phyloP scores from a whole-genome alignment of 2,113 vertebrate species.

The Prinia subflava region DNA sequence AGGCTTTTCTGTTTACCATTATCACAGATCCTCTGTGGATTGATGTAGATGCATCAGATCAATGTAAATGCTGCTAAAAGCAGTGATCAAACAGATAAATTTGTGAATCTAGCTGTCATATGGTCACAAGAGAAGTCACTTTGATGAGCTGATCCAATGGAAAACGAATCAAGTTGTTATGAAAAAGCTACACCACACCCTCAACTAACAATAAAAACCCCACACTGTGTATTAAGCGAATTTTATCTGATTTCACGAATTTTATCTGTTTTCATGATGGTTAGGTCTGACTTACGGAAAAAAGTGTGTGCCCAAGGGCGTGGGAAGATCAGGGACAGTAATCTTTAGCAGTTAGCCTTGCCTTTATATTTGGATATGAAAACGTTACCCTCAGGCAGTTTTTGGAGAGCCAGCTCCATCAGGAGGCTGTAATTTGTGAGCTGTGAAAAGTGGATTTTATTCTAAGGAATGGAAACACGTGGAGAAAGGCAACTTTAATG shows the following conservation, averaged over 20 bases:
- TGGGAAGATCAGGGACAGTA: background rate
- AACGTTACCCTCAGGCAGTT: background rate
- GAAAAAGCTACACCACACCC: background rate
- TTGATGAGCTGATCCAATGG: background rate
- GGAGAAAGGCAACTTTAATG: background rate
- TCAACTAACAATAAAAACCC: background rate
- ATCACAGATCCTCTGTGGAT: rapidly evolving
- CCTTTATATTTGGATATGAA: background rate
- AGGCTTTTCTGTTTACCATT: background rate
- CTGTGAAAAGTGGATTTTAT: background rate
- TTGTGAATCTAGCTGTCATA: background rate
- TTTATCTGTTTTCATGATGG: background rate
- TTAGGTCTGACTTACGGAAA: background rate
- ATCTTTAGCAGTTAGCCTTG: background rate
- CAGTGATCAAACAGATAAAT: background rate
- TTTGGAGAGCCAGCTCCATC: background rate
- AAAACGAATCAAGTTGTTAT: background rate
- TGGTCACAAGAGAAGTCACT: background rate
- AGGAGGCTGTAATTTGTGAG: background rate
- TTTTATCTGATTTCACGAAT: background rate
- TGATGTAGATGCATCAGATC: background rate
- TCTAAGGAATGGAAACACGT: background rate
- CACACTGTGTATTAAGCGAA: background rate
- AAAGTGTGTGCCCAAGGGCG: background rate
- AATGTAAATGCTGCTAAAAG: background rate